phyloP scores from a whole-genome alignment of 2,113 vertebrate genomes.

The Psephotus haematonotus region DNA sequence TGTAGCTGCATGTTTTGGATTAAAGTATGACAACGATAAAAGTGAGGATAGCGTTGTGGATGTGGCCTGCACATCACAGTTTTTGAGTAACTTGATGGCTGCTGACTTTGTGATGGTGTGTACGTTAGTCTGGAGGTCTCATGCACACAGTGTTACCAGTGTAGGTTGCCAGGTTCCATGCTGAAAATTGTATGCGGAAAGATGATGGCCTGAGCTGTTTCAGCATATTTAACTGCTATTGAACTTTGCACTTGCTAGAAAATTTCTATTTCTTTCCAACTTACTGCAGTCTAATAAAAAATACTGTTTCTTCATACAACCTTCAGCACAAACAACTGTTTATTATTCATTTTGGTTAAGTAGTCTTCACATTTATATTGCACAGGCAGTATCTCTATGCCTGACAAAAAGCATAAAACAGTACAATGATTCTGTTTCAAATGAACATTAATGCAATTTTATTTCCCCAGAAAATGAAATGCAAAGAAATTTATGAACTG shows the following conservation, averaged over 20 bases:
- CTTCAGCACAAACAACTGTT: background rate
- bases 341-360: background rate
- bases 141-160: background rate
- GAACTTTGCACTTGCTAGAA: background rate
- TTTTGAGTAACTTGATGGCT: background rate
- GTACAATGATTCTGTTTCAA: background rate
- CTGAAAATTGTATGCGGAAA: background rate
- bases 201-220: background rate
- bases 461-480: background rate
- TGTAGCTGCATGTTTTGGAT: background rate
- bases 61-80: background rate
- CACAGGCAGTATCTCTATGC: background rate
- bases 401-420: background rate
- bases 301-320: background rate
- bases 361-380: background rate
- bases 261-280: background rate
- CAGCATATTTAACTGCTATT: background rate
- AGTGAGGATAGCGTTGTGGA: background rate
- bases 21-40: background rate
- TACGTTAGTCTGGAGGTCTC: background rate
- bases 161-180: background rate
- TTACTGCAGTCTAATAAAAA: background rate
- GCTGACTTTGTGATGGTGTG: background rate
- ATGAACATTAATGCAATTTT: background rate
- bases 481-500: background rate